Conservation (phyloP, 2,113 vertebrate genomes). For the Panurus biarmicus region DNA sequence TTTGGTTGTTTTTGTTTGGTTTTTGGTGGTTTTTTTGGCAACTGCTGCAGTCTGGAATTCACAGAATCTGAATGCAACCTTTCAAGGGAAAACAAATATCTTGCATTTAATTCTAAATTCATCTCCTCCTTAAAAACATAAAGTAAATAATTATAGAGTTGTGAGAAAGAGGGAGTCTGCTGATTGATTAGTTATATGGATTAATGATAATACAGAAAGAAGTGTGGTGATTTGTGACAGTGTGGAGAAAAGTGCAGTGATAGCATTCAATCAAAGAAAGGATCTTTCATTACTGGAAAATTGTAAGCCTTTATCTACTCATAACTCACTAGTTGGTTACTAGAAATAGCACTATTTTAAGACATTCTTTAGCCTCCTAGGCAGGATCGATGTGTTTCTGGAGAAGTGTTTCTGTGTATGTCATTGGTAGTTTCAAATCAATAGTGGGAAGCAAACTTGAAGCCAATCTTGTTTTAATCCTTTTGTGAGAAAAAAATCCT, state of each 20-base stretch:
- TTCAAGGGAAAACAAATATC: slow-evolving; percentile 28
- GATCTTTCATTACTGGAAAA: not conserved
- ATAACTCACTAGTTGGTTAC: not conserved
- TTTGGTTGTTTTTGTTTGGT: too few species aligned
- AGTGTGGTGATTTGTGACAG: not conserved
- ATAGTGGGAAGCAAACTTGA: not conserved
- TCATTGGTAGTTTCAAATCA: not conserved
- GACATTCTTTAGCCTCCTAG: not conserved
- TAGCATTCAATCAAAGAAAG: not conserved
- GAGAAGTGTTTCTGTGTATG: not conserved
- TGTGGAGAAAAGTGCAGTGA: not conserved
- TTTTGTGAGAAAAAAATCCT: not conserved
- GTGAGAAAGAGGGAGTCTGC: not conserved
- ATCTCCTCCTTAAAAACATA: not conserved
- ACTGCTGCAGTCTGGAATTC: not conserved
- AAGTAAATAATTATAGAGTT: not conserved
- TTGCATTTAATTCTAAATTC: slow-evolving; percentile 30
- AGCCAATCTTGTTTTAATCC: not conserved
- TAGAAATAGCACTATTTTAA: not conserved
- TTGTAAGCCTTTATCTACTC: not conserved
- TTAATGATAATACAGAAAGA: slow-evolving; percentile 27
- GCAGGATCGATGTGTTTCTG: not conserved
- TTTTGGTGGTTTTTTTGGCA: not conserved
- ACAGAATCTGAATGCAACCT: not conserved
- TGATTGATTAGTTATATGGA: slow-evolving; percentile 34